A percentile compares a stretch with the other conserved stretches of the same genome.
phyloP scores from a whole-genome alignment of 2,888 invertebrate species.

The Beris morrisii region DNA sequence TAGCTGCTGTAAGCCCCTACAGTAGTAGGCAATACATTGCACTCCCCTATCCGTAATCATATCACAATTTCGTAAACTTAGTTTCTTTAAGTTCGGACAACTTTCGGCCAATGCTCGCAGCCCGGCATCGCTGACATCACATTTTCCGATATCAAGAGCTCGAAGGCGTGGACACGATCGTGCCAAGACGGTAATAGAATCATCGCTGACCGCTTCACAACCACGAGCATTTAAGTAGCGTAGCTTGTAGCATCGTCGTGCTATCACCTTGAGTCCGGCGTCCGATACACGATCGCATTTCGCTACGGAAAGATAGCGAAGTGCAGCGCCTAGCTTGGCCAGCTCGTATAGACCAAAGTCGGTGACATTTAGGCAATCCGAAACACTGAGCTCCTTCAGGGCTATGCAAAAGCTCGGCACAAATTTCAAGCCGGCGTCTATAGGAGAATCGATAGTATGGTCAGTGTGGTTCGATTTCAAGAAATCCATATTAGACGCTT shows the following conservation, averaged over 20 bases:
- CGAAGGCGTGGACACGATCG: slow-evolving; percentile 82
- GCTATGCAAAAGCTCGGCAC: slow-evolving; percentile 86
- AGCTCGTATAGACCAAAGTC: slow-evolving; percentile 90
- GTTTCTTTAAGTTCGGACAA: slow-evolving; percentile 86
- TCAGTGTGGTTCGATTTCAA: background rate
- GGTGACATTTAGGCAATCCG: slow-evolving; percentile 86
- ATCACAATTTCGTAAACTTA: slow-evolving; percentile 89
- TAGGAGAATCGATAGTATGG: slow-evolving; percentile 43
- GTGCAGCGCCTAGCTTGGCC: slow-evolving; percentile 83
- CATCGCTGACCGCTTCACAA: slow-evolving; percentile 92
- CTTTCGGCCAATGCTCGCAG: slow-evolving; percentile 83
- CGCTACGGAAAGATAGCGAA: slow-evolving; percentile 89
- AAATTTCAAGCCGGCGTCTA: slow-evolving; percentile 88
- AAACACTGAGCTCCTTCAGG: slow-evolving; percentile 84
- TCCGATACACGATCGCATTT: slow-evolving; percentile 93
- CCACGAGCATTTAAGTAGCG: slow-evolving; percentile 89
- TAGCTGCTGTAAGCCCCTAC: slow-evolving; percentile 84
- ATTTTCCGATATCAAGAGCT: slow-evolving; percentile 89
- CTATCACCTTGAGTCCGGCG: slow-evolving; percentile 84
- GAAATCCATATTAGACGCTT: slow-evolving; percentile 35
- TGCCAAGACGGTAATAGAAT: slow-evolving; percentile 83
- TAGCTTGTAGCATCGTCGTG: slow-evolving; percentile 83
- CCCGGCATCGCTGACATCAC: slow-evolving; percentile 90
- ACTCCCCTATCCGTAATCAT: slow-evolving; percentile 86
- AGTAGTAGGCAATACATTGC: slow-evolving; percentile 86